phyloP scores from a whole-genome alignment of 2,888 invertebrate species.

The Camptogramma bilineatum region DNA sequence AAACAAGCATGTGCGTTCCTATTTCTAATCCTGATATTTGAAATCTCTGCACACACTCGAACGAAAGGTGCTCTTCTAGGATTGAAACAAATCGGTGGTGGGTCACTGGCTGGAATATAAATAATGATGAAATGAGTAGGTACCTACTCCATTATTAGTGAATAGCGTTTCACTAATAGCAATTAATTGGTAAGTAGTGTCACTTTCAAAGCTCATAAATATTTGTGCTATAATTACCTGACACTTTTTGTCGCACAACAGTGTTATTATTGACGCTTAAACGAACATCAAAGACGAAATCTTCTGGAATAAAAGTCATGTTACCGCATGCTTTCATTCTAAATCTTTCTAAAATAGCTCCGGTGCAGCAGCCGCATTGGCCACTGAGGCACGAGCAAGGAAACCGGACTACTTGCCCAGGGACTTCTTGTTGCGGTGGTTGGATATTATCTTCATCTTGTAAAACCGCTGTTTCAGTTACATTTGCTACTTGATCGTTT shows the following conservation, averaged over 20 bases:
- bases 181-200: not conserved
- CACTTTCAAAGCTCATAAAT: slow-evolving; percentile 11
- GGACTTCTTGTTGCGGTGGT: slow-evolving; percentile 56
- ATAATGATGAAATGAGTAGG: not conserved
- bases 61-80: slow-evolving; percentile 89
- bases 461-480: slow-evolving; percentile 54
- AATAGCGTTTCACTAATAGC: no score
- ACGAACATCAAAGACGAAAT: slow-evolving; percentile 91
- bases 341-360: slow-evolving; percentile 86
- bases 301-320: slow-evolving; percentile 91
- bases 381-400: slow-evolving; percentile 87
- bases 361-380: slow-evolving; percentile 89
- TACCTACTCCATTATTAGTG: not conserved
- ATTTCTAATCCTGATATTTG: slow-evolving; percentile 91
- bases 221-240: slow-evolving; percentile 83
- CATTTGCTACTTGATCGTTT: slow-evolving; percentile 44
- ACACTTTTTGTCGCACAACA: slow-evolving; percentile 89
- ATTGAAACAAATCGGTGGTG: slow-evolving; percentile 89
- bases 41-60: slow-evolving; percentile 90
- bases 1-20: slow-evolving; percentile 92
- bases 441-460: slow-evolving; percentile 54
- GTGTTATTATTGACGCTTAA: slow-evolving; percentile 90
- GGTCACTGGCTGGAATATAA: slow-evolving; percentile 88
- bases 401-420: slow-evolving; percentile 80
- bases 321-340: slow-evolving; percentile 92